Base-by-base conservation (phyloP, 2,888 invertebrate genomes). In the Argyresthia albistria region DNA sequence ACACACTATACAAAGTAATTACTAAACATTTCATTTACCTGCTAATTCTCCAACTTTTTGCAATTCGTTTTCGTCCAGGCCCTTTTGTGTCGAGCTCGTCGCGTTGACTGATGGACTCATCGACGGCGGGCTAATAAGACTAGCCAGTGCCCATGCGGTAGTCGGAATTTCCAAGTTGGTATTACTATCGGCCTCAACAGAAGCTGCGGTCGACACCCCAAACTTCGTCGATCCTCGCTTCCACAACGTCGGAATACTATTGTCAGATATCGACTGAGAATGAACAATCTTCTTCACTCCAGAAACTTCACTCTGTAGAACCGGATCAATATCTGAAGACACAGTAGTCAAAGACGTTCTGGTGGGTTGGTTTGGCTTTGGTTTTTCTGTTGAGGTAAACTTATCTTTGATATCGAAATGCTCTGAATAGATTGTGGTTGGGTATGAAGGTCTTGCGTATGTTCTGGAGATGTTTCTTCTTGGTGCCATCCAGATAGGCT, bases 111-210 rank as follows among this genome's bases (percentile, higher is more conserved):
- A 59, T 52, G 65, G 55, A 46, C 62, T 69, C 0, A 70, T 64
- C 15, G 75, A 64, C 8, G 87, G 86, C 1, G 86, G 76, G 51
- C 80, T 80, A 43, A 77, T 79, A 46, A 89, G 61, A 51, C 88
- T 80, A 1, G 87, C 88, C 39, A 89, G 62, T 0, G 89, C 87
- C 89, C 89, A 89, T 0, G 88, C 89, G 0, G 88, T 82, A 7
- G 88, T 83, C 10, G 89, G 89, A 55, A 89, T 83, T 57, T 83
- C 81, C 59, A 86, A 63, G 35, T 69, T 51, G 15, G 39, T 71
- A 7, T 66, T 61, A 46, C 73, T 70, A 4, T 60, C 62, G 6
- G 16, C 52, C 53, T 76, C 80, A 7, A 68, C 59, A 9, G 76
- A 74, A 8, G 58, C 61, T 4, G 69, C 65, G 10, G 80, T 73